These are phyloP conservation scores for Paguma larvata DNA, from an alignment of 2,797 vertebrate genomes.

Conservation along the genomic window DNA sequence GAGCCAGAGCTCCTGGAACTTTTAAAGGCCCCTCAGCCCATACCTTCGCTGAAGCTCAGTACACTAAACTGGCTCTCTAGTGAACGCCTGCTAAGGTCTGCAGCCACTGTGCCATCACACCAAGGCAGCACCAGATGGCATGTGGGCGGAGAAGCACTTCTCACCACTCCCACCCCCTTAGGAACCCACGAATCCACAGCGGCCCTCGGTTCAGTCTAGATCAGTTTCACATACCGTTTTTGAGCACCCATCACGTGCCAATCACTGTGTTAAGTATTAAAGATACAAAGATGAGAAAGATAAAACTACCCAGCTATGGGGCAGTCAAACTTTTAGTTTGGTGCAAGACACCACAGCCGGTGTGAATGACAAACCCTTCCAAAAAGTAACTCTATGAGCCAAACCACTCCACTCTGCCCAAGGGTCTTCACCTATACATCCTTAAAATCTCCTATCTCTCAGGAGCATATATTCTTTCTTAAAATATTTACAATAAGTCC, in stretches of 20 bases:
- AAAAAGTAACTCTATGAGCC: neutral
- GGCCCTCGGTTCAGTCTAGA: neutral
- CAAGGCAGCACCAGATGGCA: neutral
- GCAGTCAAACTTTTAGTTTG: neutral
- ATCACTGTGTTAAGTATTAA: neutral
- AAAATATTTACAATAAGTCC: conserved; percentile 41
- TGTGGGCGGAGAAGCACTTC: neutral
- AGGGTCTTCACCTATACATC: neutral
- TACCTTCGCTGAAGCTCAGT: neutral
- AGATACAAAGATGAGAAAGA: neutral
- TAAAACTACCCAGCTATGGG: neutral
- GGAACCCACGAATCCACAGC: neutral
- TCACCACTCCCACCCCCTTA: neutral
- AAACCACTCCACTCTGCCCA: neutral
- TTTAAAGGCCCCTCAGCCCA: neutral
- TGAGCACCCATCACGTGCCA: neutral
- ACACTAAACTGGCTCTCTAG: neutral
- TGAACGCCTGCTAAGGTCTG: neutral
- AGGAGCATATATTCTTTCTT: neutral
- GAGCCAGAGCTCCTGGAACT: neutral
- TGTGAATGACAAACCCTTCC: neutral
- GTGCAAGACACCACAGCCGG: neutral
- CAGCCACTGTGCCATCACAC: neutral
- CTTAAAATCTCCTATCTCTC: neutral
- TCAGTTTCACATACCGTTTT: neutral